Base-by-base conservation (phyloP, 2,797 vertebrate species). In the Dendrocincla fuliginosa region DNA sequence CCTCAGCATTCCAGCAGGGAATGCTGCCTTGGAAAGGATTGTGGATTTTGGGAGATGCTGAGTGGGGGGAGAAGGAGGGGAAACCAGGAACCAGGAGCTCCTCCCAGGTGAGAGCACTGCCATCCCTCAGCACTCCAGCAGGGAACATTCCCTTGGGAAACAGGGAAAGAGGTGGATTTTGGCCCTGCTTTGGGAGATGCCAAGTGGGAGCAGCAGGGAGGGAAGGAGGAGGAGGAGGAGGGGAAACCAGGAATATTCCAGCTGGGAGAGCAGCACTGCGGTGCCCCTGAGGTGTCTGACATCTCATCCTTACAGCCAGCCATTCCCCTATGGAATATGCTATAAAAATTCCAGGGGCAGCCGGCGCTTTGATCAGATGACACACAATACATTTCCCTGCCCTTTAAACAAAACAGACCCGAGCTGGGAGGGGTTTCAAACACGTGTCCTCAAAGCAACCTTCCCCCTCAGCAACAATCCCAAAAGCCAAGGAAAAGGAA, bases 341-440 rank as follows among this genome's bases (percentile, higher is more conserved):
- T 87, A 53, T 95, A 96, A 97, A 96, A 96, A 95, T 92, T 94
- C 94, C 91, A 89, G 91, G 85, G 94, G 91, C 90, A 65, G 59
- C 49, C 30, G 0, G 44, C 86, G 79, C 96, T 97, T 97, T 97
- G 96, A 96, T 97, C 96, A 80, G 79, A 77, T 35, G 88, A 96
- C 96, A 97, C 90, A 83, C 96, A 95, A 90, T 96, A 89, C 90
- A 87, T 96, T 95, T 90, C 93, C 93, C 74, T 75, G 64, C 89
- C 65, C 78, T 94, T 96, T 89, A 96, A 96, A 96, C 70, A 96
- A 95, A 93, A 81, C 94, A 95, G 92, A 91, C 60, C 93, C 89
- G 32, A 92, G 87, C 33, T 27, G 86, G 0, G 2, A 92, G 87
- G 94, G 83, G n/a, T 96, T 92, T 82, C n/a, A 93, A 93, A 89